A percentile compares a stretch with the other conserved stretches of the same genome.
phyloP scores from a whole-genome alignment of 1,140 invertebrate species.

The Aphis gossypii region DNA sequence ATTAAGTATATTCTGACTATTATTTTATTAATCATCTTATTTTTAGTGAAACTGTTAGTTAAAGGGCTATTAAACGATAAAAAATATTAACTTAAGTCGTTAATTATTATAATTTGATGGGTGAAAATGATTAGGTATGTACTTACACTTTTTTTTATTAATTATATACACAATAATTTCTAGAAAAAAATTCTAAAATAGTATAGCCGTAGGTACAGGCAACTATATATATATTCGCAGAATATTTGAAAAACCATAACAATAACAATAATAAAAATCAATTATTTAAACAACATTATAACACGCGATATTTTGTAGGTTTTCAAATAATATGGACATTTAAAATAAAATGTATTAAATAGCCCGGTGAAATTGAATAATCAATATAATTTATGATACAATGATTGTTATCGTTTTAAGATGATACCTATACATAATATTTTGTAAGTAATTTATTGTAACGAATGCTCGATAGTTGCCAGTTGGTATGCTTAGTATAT shows the following conservation, averaged over 20 bases:
- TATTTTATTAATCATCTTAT: slow-evolving; percentile 12
- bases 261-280: slow-evolving; percentile 4
- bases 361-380: neutral
- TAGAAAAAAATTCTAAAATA: too few relatives aligned
- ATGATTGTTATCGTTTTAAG: neutral
- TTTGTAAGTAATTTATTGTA: neutral
- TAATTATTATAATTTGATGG: neutral
- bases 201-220: neutral
- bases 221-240: neutral
- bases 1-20: neutral
- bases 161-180: neutral
- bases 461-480: neutral
- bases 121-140: neutral
- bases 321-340: neutral
- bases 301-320: neutral
- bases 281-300: neutral
- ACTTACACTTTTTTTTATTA: neutral
- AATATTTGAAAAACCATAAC: neutral
- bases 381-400: neutral
- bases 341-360: neutral
- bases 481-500: neutral
- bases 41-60: neutral
- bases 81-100: neutral
- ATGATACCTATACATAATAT: neutral
- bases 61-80: neutral